A percentile compares a stretch with the other conserved stretches of the same genome.
These are phyloP conservation scores for Zaprionus africanus DNA, from an alignment of 1,140 invertebrate genomes.

Conservation along the genomic window DNA sequence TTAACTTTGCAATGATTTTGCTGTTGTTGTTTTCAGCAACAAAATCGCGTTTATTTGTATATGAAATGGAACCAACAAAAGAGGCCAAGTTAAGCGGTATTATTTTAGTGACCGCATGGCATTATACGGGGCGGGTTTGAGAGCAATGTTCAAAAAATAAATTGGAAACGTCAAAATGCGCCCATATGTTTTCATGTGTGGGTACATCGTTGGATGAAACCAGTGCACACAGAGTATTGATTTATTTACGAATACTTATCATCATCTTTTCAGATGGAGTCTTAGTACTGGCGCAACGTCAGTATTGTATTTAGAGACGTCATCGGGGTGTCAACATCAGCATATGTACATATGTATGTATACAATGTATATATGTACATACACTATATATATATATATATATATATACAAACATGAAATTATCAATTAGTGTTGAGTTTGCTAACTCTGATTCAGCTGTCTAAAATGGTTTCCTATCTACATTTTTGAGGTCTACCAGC, in stretches of 20 bases:
- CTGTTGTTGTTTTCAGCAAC: not conserved
- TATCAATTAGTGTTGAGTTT: not conserved
- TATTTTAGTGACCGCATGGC: not conserved
- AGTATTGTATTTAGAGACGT: not conserved
- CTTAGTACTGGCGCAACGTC: not conserved
- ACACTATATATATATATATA: no score
- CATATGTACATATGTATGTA: slow-evolving; percentile 2
- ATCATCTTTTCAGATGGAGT: no score
- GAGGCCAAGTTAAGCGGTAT: not conserved
- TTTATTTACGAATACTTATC: slow-evolving; percentile 30
- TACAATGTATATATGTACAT: not conserved
- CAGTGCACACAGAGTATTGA: no score
- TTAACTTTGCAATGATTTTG: not conserved
- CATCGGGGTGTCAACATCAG: not conserved
- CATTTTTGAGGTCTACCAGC: no score
- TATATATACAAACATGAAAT: slow-evolving; percentile 1
- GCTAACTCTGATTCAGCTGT: not conserved
- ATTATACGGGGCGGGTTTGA: not conserved
- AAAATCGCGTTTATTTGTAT: not conserved
- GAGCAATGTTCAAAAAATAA: slow-evolving; percentile 40
- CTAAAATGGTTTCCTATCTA: no score
- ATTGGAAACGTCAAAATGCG: slow-evolving; percentile 77
- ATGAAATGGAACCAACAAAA: not conserved
- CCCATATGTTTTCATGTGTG: slow-evolving; percentile 56
- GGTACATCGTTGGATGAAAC: slow-evolving; percentile 27